These are phyloP conservation scores for Nasonia giraulti DNA, from an alignment of 1,140 invertebrate genomes.

Conservation along the genomic window DNA sequence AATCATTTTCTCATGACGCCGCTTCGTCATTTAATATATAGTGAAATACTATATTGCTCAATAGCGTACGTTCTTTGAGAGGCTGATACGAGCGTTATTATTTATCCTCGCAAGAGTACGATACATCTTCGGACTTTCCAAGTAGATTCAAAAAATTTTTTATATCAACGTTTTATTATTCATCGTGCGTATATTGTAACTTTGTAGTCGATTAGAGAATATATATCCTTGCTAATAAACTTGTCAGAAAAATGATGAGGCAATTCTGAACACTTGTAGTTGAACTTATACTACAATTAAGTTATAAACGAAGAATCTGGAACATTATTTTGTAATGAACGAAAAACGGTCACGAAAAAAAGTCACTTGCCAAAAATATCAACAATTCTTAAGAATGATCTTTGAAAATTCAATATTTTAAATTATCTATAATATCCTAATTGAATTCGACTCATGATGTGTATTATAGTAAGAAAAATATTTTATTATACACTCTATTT, in stretches of 20 bases:
- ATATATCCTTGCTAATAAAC: conserved; percentile 13
- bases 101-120: conserved; percentile 27
- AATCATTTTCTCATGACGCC: not conserved
- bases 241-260: not conserved
- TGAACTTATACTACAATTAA: not conserved
- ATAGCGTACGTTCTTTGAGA: conserved; percentile 1
- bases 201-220: conserved; percentile 32
- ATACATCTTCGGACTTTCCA: not conserved
- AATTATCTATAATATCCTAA: not conserved
- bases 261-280: too few relatives aligned
- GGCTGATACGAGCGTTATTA: conserved; percentile 22
- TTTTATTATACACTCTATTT: not conserved
- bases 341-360: not conserved
- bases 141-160: conserved; percentile 1
- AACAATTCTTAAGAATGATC: not conserved
- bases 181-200: conserved; percentile 6
- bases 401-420: not conserved
- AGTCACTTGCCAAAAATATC: not conserved
- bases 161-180: conserved; percentile 18
- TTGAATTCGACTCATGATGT: not conserved
- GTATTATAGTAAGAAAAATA: not conserved
- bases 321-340: not conserved
- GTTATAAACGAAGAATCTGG: not conserved
- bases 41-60: not conserved
- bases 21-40: not conserved